Evolutionary conservation across 2,888 invertebrate genomes (phyloP).

Genomic region (Cheilosia urbana): DNA sequence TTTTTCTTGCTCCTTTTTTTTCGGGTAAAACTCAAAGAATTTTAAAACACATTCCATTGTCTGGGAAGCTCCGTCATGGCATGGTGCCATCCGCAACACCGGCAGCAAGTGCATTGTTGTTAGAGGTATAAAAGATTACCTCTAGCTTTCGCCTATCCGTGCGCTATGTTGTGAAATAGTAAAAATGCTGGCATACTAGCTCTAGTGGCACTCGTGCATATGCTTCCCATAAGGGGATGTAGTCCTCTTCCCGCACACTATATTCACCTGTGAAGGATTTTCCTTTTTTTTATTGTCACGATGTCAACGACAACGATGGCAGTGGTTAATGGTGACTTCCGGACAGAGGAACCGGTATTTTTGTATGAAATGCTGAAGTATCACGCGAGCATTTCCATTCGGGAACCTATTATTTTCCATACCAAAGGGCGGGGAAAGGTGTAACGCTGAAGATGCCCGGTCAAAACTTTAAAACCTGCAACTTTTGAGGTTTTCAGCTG

Average conservation of each 20-base stretch:
- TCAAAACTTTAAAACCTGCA: conserved; percentile 71
- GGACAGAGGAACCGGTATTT: conserved; percentile 68
- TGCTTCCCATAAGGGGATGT: conserved; percentile 46
- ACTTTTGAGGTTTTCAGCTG: conserved; percentile 51
- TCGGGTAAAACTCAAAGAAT: conserved; percentile 44
- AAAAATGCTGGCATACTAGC: conserved; percentile 43
- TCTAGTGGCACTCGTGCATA: conserved; percentile 54
- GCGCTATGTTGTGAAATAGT: conserved; percentile 37
- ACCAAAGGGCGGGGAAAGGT: conserved; percentile 45
- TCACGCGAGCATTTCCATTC: conserved; percentile 72
- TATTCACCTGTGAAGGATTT: conserved; percentile 38
- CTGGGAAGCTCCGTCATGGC: conserved; percentile 54
- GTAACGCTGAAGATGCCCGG: conserved; percentile 56
- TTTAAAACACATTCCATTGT: conserved; percentile 61
- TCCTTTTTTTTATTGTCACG: conserved; percentile 65
- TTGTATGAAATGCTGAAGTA: conserved; percentile 68
- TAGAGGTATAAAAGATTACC: conserved; percentile 75
- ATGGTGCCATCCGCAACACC: conserved; percentile 58
- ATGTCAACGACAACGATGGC: conserved; percentile 70
- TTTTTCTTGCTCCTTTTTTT: neutral
- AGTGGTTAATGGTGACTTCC: conserved; percentile 75
- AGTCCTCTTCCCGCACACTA: conserved; percentile 7
- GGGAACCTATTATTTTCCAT: conserved; percentile 72
- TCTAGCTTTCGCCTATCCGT: conserved; percentile 60
- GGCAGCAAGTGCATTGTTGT: conserved; percentile 69